These are phyloP conservation scores for Paelopatides confundens DNA, from an alignment of 53 echinoderm and acorn worm species.

Conservation along the genomic window DNA sequence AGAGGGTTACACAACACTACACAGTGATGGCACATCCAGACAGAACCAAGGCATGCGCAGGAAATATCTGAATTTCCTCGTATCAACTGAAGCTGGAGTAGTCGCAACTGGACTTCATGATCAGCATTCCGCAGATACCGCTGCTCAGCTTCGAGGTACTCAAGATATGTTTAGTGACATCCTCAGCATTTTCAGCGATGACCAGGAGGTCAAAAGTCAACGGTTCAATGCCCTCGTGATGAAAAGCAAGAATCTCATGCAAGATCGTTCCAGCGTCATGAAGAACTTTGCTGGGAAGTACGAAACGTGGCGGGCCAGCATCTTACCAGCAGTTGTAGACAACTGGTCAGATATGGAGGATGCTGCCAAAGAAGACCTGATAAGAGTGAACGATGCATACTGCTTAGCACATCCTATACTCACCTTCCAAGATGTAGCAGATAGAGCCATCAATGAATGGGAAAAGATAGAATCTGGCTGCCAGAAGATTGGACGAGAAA, in stretches of 20 bases:
- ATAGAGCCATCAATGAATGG: slow-evolving; percentile 45
- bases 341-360: slow-evolving; percentile 29
- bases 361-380: not conserved
- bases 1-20: slow-evolving; percentile 35
- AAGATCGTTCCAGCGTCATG: slow-evolving; percentile 71
- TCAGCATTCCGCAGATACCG: slow-evolving; percentile 46
- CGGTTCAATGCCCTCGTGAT: not conserved
- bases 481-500: slow-evolving; percentile 49
- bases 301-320: slow-evolving; percentile 61
- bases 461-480: slow-evolving; percentile 30
- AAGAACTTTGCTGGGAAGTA: slow-evolving; percentile 53
- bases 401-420: slow-evolving; percentile 33
- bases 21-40: slow-evolving; percentile 71
- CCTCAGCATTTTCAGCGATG: slow-evolving; percentile 4
- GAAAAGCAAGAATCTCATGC: slow-evolving; percentile 58
- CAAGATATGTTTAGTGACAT: not conserved
- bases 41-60: slow-evolving; percentile 34
- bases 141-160: slow-evolving; percentile 48
- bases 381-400: slow-evolving; percentile 20
- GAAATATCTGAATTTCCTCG: slow-evolving; percentile 58
- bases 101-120: slow-evolving; percentile 50
- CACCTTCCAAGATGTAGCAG: slow-evolving; percentile 58
- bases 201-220: slow-evolving; percentile 64
- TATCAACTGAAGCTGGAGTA: slow-evolving; percentile 53
- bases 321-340: not conserved